A percentile compares a stretch with the other conserved stretches of the same genome.
Evolutionary conservation across 2,888 invertebrate genomes (phyloP).

Genomic region (Andricus quercusramuli): DNA sequence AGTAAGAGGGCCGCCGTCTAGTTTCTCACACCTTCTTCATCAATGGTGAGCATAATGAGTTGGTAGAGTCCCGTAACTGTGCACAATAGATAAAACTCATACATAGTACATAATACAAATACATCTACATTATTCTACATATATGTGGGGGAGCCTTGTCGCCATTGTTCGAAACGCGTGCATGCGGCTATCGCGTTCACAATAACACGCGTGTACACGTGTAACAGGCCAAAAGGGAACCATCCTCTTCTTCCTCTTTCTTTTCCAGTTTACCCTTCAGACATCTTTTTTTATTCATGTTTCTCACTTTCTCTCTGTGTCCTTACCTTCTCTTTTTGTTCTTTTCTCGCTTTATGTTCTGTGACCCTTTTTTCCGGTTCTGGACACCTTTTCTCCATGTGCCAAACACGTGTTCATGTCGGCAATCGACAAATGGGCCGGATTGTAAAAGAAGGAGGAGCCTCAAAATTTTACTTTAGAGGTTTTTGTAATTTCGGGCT

Average conservation of each 20-base stretch:
- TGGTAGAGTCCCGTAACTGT: conserved; percentile 8
- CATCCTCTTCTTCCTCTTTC: neutral
- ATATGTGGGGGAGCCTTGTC: neutral
- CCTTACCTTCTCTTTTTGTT: neutral
- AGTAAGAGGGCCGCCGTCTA: conserved; percentile 3
- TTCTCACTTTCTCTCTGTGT: neutral
- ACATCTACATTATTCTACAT: neutral
- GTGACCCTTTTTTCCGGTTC: neutral
- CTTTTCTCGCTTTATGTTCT: neutral
- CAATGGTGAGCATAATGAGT: conserved; percentile 24
- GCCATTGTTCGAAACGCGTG: conserved; percentile 2
- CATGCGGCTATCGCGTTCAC: conserved; percentile 8
- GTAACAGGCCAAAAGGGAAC: neutral
- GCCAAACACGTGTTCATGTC: conserved; percentile 14
- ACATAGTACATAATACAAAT: neutral
- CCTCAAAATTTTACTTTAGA: neutral
- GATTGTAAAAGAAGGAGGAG: neutral
- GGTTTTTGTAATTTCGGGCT: neutral
- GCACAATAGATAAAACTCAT: conserved; percentile 24
- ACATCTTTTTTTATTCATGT: conserved; percentile 7
- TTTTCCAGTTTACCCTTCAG: conserved; percentile 4
- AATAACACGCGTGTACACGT: conserved; percentile 9
- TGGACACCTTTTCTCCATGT: neutral
- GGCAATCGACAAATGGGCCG: neutral
- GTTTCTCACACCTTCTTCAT: conserved; percentile 40